These are phyloP conservation scores for Carterocephalus palaemon DNA, from an alignment of 2,888 invertebrate genomes.

Conservation along the genomic window DNA sequence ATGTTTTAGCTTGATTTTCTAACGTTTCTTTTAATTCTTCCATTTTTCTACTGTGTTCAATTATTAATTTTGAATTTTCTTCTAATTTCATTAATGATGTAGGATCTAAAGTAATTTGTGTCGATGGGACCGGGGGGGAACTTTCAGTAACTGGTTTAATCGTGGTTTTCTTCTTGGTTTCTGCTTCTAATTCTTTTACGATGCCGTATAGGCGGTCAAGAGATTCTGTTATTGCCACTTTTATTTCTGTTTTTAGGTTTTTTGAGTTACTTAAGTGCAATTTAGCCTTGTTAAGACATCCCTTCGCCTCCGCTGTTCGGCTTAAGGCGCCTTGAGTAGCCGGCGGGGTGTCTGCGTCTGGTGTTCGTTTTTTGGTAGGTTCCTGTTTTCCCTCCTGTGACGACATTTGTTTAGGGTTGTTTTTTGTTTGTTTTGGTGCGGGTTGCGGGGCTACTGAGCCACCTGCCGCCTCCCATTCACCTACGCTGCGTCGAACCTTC, in stretches of 20 bases:
- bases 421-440: no score
- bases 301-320: constrained; percentile 10
- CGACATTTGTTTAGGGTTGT: no score
- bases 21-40: not conserved
- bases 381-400: no score
- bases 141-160: not conserved
- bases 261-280: constrained; percentile 4
- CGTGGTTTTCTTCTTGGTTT: not conserved
- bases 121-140: no score
- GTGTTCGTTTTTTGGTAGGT: no score
- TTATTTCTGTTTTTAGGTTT: constrained; percentile 7
- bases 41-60: not conserved
- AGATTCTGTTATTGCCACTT: not conserved
- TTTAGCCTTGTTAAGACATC: constrained; percentile 7
- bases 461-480: no score
- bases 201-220: constrained; percentile 10
- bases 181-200: constrained; percentile 3
- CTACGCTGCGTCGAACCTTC: no score
- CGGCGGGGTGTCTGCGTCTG: no score
- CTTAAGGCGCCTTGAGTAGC: no score
- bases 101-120: no score
- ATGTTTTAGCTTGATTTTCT: no score
- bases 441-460: no score
- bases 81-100: not conserved
- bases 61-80: not conserved